Conservation (phyloP, 2,113 vertebrate species). For the Polypterus bichir region DNA sequence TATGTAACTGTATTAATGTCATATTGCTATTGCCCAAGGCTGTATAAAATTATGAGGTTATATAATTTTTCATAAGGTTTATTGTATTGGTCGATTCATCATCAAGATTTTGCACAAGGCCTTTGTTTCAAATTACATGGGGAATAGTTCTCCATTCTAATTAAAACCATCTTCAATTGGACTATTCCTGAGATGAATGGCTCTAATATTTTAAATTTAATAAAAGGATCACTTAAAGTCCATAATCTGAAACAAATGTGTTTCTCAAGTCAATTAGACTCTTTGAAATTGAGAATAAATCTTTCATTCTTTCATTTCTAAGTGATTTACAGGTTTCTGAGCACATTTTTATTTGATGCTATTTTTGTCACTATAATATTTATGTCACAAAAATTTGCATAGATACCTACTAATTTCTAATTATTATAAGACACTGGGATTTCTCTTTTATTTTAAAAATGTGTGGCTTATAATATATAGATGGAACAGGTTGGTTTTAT, state of each 20-base stretch:
- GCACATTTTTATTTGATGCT: too few relatives aligned
- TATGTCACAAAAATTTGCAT: too few relatives aligned
- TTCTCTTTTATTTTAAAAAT: too few relatives aligned
- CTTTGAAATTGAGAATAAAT: too few relatives aligned
- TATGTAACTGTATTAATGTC: constrained; percentile 6
- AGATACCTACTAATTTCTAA: too few relatives aligned
- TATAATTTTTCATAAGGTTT: constrained; percentile 9
- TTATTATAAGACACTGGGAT: too few relatives aligned
- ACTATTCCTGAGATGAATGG: constrained; percentile 6
- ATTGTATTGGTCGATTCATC: constrained; percentile 9
- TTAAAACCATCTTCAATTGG: constrained; percentile 3
- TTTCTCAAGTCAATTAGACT: too few relatives aligned
- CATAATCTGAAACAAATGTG: background rate
- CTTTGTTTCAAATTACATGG: constrained; percentile 3
- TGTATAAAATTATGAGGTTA: constrained; percentile 13
- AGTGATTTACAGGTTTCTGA: too few relatives aligned
- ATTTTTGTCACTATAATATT: too few relatives aligned
- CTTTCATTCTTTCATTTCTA: too few relatives aligned
- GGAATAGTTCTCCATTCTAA: constrained; percentile 3
- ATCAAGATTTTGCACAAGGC: background rate
- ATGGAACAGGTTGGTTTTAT: too few relatives aligned
- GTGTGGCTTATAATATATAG: too few relatives aligned
- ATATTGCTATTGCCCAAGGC: constrained; percentile 7
- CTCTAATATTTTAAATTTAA: background rate
- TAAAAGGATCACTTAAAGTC: background rate